Base-by-base conservation (phyloP, 2,888 invertebrate species). In the Sepioteuthis lessoniana region DNA sequence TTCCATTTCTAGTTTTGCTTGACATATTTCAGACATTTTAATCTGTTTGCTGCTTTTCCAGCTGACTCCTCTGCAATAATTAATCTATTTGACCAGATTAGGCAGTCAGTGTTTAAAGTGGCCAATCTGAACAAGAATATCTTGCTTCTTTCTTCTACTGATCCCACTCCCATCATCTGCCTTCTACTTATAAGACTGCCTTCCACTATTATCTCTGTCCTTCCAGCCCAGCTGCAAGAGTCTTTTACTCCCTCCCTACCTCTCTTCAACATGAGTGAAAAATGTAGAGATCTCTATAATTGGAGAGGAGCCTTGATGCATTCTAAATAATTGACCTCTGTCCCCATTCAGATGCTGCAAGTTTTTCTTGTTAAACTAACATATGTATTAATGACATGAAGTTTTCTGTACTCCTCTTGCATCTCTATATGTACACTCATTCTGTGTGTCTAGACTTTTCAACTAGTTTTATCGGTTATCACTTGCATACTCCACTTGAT, bases 401-500 rank as follows among this genome's bases (percentile, higher is more conserved):
- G n/a, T n/a, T n/a, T 76, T n/a, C 76, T 35, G n/a, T n/a, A n/a
- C 16, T 35, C n/a, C 19, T 76, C 4, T 35, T 13, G 16, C n/a
- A n/a, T 35, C 3, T 60, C 60, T 60, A 5, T 60, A 8, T n/a
- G 19, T 35, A n/a, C 19, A 13, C 0, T 19, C 76, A 8, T 10
- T 76, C n/a, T 8, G n/a, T 76, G 76, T n/a, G 76, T 76, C 76
- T 76, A 76, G 76, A 76, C 76, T n/a, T 76, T 76, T 76, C n/a
- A 76, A 35, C 76, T 76, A 35, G n/a, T 76, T 76, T n/a, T 76
- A 76, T 76, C 35, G n/a, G 76, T 76, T 76, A 35, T 76, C 76
- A 76, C 76, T 76, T 76, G 76, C 76, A 76, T n/a, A n/a, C n/a
- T 76, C 76, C 76, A 76, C 76, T 76, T 76, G 76, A 76, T 76